phyloP scores from a whole-genome alignment of 1,140 invertebrate species.

The Ostrea denselamellosa region DNA sequence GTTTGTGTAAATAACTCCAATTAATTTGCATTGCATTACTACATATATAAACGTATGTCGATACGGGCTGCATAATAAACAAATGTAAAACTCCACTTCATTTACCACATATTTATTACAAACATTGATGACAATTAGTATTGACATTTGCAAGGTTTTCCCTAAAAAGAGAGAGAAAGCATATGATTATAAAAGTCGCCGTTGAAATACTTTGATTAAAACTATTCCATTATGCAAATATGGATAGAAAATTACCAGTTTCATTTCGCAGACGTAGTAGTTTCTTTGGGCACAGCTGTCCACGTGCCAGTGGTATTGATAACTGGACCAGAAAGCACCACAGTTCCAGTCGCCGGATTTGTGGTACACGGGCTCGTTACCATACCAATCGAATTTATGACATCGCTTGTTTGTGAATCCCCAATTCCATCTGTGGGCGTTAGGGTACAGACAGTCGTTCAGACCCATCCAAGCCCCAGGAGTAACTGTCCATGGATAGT shows the following conservation, averaged over 20 bases:
- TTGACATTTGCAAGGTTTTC: conserved; percentile 31
- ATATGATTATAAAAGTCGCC: not conserved
- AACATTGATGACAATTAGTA: not conserved
- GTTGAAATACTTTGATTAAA: not conserved
- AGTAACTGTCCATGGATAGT: not conserved
- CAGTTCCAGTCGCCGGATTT: not conserved
- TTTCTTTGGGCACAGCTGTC: conserved; percentile 3
- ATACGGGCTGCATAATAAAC: not conserved
- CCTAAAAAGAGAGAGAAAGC: conserved; percentile 7
- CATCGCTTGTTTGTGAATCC: conserved; percentile 38
- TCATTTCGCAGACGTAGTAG: conserved; percentile 42
- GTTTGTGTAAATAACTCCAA: no score
- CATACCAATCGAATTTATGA: conserved; percentile 25
- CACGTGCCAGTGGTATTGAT: conserved; percentile 31
- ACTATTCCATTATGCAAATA: not conserved
- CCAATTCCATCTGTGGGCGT: conserved; percentile 33
- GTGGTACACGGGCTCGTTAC: not conserved
- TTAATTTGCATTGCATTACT: no score
- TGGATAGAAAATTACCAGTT: not conserved
- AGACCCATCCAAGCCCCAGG: conserved; percentile 36
- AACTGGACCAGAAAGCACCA: conserved; percentile 17
- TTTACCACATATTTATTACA: not conserved
- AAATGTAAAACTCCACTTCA: not conserved
- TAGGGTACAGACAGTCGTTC: conserved; percentile 39
- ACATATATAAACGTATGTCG: no score